phyloP scores from a whole-genome alignment of 2,797 vertebrate genomes.

The Hydrophis major region DNA sequence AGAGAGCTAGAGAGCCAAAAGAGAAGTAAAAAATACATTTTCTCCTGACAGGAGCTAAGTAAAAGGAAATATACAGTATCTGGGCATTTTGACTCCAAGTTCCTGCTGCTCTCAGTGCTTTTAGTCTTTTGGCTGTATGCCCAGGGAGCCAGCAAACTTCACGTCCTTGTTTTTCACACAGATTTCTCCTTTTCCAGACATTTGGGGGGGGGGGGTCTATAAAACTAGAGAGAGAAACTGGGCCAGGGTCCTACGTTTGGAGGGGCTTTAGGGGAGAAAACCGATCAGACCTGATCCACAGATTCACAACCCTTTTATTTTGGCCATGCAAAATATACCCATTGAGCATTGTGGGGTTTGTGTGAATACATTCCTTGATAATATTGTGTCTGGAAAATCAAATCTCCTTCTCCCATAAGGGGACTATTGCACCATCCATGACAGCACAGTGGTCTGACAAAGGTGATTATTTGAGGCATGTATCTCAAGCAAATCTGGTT shows the following conservation, averaged over 20 bases:
- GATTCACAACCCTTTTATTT: neutral
- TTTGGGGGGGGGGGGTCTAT: neutral
- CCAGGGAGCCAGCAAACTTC: neutral
- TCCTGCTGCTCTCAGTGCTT: neutral
- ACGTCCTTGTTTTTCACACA: neutral
- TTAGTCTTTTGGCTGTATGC: neutral
- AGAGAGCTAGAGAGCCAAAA: neutral
- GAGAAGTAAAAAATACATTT: conserved; percentile 10
- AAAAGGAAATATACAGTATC: neutral
- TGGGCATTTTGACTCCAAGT: neutral
- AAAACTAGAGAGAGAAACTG: neutral
- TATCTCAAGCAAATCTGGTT: neutral
- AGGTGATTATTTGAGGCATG: neutral
- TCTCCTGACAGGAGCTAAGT: neutral
- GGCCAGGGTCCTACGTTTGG: neutral
- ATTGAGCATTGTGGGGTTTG: neutral
- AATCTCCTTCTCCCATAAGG: neutral
- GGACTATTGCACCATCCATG: too few relatives aligned
- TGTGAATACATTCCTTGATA: too few relatives aligned
- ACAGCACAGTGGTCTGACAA: neutral
- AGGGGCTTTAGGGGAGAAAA: neutral
- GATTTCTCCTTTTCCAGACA: neutral
- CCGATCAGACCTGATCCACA: neutral
- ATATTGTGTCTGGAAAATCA: neutral
- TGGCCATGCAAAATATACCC: neutral